Percentiles rank a stretch among this genome's conserved stretches.
These are phyloP conservation scores for Sphinx pinastri DNA, from an alignment of 2,888 invertebrate species.

Conservation along the genomic window DNA sequence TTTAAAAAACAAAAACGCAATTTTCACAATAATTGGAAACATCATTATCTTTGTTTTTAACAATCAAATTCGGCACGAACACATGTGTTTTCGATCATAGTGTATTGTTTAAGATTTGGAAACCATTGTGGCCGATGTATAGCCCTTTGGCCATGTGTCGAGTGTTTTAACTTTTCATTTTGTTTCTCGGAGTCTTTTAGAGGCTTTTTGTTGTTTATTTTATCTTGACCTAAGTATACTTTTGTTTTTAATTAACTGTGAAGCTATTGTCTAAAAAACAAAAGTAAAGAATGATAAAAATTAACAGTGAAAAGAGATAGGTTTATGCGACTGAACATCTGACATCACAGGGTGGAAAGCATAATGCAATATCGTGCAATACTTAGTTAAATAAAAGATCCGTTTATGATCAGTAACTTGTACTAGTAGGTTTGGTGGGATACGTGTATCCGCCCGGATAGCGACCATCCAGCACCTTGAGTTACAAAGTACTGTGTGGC, in stretches of 20 bases:
- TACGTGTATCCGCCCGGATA: no score
- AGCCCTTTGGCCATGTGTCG: neutral
- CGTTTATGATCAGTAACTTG: no score
- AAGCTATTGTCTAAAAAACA: neutral
- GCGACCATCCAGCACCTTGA: no score
- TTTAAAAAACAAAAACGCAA: neutral
- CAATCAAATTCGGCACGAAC: neutral
- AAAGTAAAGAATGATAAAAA: no score
- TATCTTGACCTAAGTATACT: neutral
- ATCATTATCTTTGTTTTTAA: constrained; percentile 6
- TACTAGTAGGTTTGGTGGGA: no score
- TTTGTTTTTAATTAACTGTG: neutral
- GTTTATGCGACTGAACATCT: no score
- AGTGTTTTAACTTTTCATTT: constrained; percentile 1
- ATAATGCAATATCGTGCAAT: no score
- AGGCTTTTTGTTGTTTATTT: neutral
- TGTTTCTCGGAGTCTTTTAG: neutral
- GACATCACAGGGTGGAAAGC: no score
- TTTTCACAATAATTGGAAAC: neutral
- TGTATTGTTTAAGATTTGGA: neutral
- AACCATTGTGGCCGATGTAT: neutral
- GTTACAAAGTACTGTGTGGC: no score
- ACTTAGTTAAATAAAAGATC: no score
- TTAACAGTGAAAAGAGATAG: no score
- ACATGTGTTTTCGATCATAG: neutral